Evolutionary conservation across 2,797 vertebrate genomes (phyloP).

Genomic region (Diplodus puntazzo): DNA sequence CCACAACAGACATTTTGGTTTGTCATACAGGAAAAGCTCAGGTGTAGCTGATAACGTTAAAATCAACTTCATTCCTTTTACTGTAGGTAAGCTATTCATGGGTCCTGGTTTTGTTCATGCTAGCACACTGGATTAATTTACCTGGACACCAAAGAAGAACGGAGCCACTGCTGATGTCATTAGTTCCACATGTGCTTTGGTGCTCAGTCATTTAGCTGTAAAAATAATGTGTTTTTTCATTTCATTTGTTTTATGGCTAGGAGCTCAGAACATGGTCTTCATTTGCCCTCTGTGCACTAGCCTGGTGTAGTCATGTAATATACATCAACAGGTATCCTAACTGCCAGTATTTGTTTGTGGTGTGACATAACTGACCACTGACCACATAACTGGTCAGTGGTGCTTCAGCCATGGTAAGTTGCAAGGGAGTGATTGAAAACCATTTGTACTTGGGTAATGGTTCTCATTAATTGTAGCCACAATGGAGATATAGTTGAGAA

Average conservation of each 20-base stretch:
- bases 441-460: background rate
- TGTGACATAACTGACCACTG: background rate
- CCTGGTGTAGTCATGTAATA: background rate
- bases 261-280: background rate
- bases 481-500: background rate
- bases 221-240: background rate
- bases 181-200: background rate
- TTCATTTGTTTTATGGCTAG: background rate
- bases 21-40: too few relatives aligned
- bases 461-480: slow-evolving; percentile 2
- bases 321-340: slow-evolving; percentile 1
- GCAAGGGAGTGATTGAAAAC: slow-evolving; percentile 3
- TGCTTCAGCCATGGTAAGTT: background rate
- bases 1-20: too few relatives aligned
- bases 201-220: background rate
- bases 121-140: too few relatives aligned
- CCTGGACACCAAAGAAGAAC: too few relatives aligned
- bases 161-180: background rate
- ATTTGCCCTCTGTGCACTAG: background rate
- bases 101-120: too few relatives aligned
- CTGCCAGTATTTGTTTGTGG: background rate
- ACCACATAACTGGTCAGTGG: background rate
- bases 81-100: too few relatives aligned
- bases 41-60: too few relatives aligned
- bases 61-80: too few relatives aligned